Evolutionary conservation across 1,140 invertebrate species (phyloP), one percentile per base, ranked within the genome.

Genomic region (Scaptomyza pallida): DNA sequence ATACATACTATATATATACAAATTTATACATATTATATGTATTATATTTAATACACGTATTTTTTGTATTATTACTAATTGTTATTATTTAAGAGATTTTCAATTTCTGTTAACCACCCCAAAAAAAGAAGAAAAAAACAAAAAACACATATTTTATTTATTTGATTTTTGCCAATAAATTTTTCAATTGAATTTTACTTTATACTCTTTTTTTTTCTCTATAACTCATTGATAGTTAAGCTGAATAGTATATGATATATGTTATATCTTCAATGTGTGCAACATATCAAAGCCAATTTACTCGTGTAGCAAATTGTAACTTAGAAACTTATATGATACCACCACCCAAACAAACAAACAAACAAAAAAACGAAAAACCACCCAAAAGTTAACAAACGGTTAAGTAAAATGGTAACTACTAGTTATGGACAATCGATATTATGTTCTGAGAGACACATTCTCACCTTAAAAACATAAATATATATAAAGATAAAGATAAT

Each of bases 11-110:
- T 67, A 69, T 47, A 61, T 67, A 69, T 56, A 62, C 40, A 70
- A 60, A 57, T 65, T 63, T 86, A 81, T 83, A 59, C 54, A 75
- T 82, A 70, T 74, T 50, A 15, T 60, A 78, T 78, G 51, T 19
- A 80, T 62, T 80, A 76, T 81, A 74, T 76, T 79, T 65, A 75
- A 75, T 82, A 72, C 64, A 76, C 80, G 69, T 81, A 78, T 82
- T 81, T 81, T 78, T 81, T 80, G 78, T 81, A 80, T 81, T 81
- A 81, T 78, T 76, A 81, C 79, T 81, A 72, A 83, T 78, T 81
- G 75, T 78, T 77, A 74, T 44, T 26, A 63, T 80, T 68, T 80
- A 76, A 83, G 73, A 52, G 62, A 69, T 76, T 85, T 82, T 76
- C 76, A 19, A 79, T 81, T 83, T 85, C 76, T 85, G 80, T 83